Conservation (phyloP, 2,797 vertebrate species). For the Gadopsis marmoratus region DNA sequence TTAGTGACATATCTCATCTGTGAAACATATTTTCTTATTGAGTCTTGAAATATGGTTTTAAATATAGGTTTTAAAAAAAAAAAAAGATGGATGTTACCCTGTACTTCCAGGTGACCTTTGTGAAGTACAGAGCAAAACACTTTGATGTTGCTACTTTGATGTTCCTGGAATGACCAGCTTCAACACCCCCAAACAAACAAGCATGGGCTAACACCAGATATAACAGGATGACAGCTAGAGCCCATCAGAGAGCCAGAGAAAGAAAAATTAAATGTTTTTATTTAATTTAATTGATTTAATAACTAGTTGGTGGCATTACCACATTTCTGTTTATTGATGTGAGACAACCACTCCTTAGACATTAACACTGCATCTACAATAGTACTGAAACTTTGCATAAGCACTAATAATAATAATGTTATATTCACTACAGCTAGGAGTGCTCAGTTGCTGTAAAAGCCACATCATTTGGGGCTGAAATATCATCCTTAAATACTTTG, state of each 20-base stretch:
- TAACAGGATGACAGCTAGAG: neutral
- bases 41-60: neutral
- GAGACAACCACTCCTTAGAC: neutral
- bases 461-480: neutral
- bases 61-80: neutral
- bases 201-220: neutral
- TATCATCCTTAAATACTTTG: neutral
- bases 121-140: constrained; percentile 33
- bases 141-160: constrained; percentile 52
- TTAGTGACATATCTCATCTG: neutral
- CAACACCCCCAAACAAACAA: constrained; percentile 25
- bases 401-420: neutral
- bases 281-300: neutral
- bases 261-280: neutral
- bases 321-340: neutral
- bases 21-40: neutral
- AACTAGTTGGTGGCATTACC: too few species aligned
- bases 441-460: neutral
- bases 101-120: constrained; percentile 24
- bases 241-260: neutral
- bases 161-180: constrained; percentile 26
- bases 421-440: neutral
- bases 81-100: neutral
- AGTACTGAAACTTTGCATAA: neutral
- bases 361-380: neutral